These are phyloP conservation scores for Argya squamiceps DNA, from an alignment of 2,797 vertebrate species.

Conservation along the genomic window DNA sequence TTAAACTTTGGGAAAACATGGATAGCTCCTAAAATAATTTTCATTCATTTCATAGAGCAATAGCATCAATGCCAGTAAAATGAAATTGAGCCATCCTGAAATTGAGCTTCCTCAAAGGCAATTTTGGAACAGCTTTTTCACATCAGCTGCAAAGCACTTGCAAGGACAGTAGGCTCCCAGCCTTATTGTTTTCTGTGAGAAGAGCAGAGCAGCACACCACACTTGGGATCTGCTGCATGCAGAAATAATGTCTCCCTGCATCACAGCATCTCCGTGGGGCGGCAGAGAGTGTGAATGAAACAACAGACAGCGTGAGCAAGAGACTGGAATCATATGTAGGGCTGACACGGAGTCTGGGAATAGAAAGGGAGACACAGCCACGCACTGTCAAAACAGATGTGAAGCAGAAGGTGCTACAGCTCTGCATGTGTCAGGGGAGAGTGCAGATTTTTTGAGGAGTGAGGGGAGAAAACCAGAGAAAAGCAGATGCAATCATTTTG, in stretches of 20 bases:
- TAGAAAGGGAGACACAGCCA: neutral
- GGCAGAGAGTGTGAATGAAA: neutral
- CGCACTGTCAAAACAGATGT: neutral
- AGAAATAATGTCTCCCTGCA: neutral
- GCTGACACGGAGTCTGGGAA: neutral
- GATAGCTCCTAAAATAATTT: slow-evolving; percentile 23
- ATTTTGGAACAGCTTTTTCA: neutral
- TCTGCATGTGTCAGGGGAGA: neutral
- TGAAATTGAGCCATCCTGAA: neutral
- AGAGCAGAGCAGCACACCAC: neutral
- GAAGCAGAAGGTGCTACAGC: neutral
- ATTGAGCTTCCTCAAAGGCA: neutral
- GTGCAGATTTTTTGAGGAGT: neutral
- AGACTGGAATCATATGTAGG: neutral
- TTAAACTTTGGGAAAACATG: slow-evolving; percentile 3
- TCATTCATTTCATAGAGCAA: slow-evolving; percentile 30
- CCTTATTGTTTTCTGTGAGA: neutral
- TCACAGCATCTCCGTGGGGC: neutral
- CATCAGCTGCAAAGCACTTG: neutral
- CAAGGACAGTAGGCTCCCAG: neutral
- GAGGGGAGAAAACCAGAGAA: neutral
- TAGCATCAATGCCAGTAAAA: neutral
- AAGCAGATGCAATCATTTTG: neutral
- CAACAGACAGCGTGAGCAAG: neutral
- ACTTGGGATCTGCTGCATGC: neutral